These are phyloP conservation scores for Microplitis manilae DNA, from an alignment of 2,888 invertebrate genomes.

Conservation along the genomic window DNA sequence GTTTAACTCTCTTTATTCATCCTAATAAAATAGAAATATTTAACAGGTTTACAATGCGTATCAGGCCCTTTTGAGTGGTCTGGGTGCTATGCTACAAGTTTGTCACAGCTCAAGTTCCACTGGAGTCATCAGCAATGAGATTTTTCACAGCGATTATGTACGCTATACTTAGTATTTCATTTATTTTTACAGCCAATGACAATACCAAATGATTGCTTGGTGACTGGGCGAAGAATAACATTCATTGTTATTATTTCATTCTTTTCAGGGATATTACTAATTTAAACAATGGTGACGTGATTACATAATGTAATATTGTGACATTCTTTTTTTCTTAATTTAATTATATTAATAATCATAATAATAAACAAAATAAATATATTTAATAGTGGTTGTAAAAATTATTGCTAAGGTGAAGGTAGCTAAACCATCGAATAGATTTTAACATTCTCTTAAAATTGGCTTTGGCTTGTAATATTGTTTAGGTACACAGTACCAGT, in stretches of 20 bases:
- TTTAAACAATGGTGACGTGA: conserved; percentile 24
- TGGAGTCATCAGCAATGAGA: conserved; percentile 59
- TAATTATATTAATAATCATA: conserved; percentile 4
- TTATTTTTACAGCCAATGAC: conserved; percentile 58
- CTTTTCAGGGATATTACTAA: conserved; percentile 30
- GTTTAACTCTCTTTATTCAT: conserved; percentile 35
- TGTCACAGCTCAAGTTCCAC: conserved; percentile 74
- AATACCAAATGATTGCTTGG: conserved; percentile 63
- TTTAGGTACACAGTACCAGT: conserved; percentile 93
- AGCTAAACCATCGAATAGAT: conserved; percentile 40
- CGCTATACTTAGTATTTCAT: conserved; percentile 55
- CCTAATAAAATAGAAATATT: conserved; percentile 56
- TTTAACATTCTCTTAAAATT: conserved; percentile 47
- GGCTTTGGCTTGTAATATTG: conserved; percentile 61
- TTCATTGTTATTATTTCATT: conserved; percentile 21
- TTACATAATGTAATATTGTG: conserved; percentile 16
- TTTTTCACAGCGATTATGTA: conserved; percentile 68
- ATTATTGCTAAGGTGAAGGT: conserved; percentile 44
- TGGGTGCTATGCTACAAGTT: conserved; percentile 80
- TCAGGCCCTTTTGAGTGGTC: conserved; percentile 78
- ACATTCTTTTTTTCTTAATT: conserved; percentile 18
- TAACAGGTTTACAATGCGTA: conserved; percentile 79
- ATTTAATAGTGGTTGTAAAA: conserved; percentile 27
- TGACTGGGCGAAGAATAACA: conserved; percentile 55
- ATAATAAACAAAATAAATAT: background rate